These are phyloP conservation scores for Deilephila elpenor DNA, from an alignment of 2,888 invertebrate species.

Conservation along the genomic window DNA sequence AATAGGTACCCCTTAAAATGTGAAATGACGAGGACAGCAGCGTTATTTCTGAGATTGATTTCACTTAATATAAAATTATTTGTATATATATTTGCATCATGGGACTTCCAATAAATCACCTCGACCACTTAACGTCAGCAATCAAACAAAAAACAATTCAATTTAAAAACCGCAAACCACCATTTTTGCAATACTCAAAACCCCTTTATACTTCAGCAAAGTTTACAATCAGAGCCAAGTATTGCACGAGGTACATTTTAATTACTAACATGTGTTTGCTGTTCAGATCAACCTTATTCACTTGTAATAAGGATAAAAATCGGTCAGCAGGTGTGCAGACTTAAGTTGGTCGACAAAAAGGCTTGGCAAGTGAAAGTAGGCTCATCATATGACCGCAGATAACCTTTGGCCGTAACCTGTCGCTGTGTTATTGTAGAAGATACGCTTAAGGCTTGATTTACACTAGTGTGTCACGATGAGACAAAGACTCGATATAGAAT, in stretches of 20 bases:
- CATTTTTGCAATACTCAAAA: slow-evolving; percentile 28
- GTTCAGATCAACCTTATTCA: slow-evolving; percentile 27
- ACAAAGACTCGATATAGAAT: background rate
- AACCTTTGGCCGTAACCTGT: slow-evolving; percentile 77
- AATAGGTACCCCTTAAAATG: too few species aligned
- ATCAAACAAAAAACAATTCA: slow-evolving; percentile 3
- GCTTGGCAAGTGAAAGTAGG: slow-evolving; percentile 75
- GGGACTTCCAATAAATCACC: too few species aligned
- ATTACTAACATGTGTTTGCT: slow-evolving; percentile 37
- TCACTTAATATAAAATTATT: too few species aligned
- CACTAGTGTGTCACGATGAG: background rate
- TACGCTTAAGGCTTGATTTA: slow-evolving; percentile 54
- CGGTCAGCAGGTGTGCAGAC: slow-evolving; percentile 27
- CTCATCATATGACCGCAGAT: slow-evolving; percentile 74
- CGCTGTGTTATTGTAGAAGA: slow-evolving; percentile 68
- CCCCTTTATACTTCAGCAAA: slow-evolving; percentile 43
- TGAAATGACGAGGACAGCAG: too few species aligned
- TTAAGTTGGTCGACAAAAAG: slow-evolving; percentile 43
- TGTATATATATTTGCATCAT: too few species aligned
- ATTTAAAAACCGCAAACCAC: slow-evolving; percentile 4
- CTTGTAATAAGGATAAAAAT: slow-evolving; percentile 30
- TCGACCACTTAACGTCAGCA: background rate
- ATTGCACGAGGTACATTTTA: slow-evolving; percentile 43
- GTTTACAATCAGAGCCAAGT: slow-evolving; percentile 45
- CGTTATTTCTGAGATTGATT: too few species aligned